Evolutionary conservation across 1,140 invertebrate species (phyloP), one percentile per base, ranked within the genome.

Genomic region (Diorhabda elongata): DNA sequence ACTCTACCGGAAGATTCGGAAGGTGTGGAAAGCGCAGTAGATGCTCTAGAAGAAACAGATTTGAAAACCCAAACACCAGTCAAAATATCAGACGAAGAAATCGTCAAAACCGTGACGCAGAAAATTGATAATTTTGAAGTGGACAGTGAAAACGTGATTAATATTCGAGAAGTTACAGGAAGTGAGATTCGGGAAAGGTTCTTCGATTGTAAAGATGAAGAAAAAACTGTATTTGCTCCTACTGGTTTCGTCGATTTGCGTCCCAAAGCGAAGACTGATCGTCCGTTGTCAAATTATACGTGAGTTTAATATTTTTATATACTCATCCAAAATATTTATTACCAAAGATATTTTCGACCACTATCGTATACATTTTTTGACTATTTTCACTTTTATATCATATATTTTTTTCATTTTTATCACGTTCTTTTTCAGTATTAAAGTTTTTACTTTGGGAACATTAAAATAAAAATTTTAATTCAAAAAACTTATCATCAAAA

Each of bases 11-110:
- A 78, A 64, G 65, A 77, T 56, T 67, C 59, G 44, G 82, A 84
- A 3, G 83, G 82, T 42, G 80, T 87, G 8, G 86, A 87, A 72
- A 84, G 82, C 69, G 85, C 83, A 3, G 75, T 87, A 0, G 86
- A 87, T 70, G 85, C 84, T 42, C 80, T 84, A 3, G 85, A 86
- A 73, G 78, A 79, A 8, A 45, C 68, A 0, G 70, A 76, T 52
- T 64, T 69, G 26, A 70, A 69, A 52, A n/a, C 26, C n/a, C 57
- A 60, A 6, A 42, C 58, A 2, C 61, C 44, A 9, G 8, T 26
- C 44, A 74, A 44, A 59, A 60, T 68, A 8, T 44, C 41, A 7
- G 68, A 67, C 43, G 70, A 69, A 8, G 65, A 73, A 58, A 75
- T 76, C 43, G n/a, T 75, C 6, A 73, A 65, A 69, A 69, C 63